These are phyloP conservation scores for Tauraco erythrolophus DNA, from an alignment of 2,113 vertebrate species.

Conservation along the genomic window DNA sequence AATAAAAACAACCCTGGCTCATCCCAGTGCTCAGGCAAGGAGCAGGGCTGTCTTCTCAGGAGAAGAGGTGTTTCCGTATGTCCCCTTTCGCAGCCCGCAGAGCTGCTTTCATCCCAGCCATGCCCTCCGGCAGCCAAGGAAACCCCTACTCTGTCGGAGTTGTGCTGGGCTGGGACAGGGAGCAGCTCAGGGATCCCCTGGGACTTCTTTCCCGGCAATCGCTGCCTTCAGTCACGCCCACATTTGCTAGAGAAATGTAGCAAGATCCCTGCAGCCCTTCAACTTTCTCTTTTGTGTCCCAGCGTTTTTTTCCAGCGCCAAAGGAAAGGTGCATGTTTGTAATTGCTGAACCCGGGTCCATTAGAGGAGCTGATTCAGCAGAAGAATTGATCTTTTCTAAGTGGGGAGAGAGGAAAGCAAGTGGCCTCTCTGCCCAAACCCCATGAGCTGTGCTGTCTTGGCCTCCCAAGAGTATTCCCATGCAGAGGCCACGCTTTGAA, in stretches of 20 bases:
- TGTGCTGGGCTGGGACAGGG: neutral
- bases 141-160: neutral
- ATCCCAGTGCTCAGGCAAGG: rapidly evolving
- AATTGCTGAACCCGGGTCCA: neutral
- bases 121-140: rapidly evolving
- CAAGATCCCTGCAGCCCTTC: neutral
- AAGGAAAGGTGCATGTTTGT: neutral
- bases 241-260: neutral
- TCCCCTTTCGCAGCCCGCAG: rapidly evolving
- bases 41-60: neutral
- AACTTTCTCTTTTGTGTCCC: neutral
- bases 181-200: neutral
- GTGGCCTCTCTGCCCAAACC: neutral
- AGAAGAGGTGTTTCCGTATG: neutral
- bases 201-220: rapidly evolving
- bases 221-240: rapidly evolving
- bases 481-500: neutral
- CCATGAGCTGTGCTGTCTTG: neutral
- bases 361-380: neutral
- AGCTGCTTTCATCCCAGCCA: neutral
- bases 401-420: neutral
- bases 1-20: neutral
- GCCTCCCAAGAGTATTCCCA: neutral
- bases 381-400: neutral
- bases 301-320: rapidly evolving